phyloP scores from a whole-genome alignment of 2,797 vertebrate genomes.

The Aphelocoma californica region DNA sequence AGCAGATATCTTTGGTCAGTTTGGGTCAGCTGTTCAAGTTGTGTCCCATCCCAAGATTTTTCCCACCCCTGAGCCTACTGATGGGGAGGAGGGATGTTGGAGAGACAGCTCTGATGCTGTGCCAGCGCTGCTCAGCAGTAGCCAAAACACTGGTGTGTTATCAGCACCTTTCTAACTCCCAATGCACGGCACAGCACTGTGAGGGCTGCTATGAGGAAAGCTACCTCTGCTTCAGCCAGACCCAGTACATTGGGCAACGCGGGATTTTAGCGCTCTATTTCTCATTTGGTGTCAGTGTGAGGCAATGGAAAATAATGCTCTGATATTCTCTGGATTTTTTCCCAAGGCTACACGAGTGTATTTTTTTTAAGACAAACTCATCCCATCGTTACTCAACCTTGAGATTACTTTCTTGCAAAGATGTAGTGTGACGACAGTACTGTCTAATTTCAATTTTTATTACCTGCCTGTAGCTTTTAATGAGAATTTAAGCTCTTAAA shows the following conservation, averaged over 20 bases:
- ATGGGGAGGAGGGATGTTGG: background rate
- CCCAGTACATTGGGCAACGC: background rate
- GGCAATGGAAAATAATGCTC: background rate
- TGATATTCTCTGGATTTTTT: background rate
- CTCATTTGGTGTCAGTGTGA: background rate
- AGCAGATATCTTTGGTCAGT: background rate
- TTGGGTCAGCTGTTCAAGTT: background rate
- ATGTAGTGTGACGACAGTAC: background rate
- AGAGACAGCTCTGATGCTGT: background rate
- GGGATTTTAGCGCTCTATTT: background rate
- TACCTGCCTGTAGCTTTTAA: conserved; percentile 36
- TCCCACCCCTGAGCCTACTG: background rate
- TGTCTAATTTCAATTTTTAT: conserved; percentile 38
- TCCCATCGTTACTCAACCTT: background rate
- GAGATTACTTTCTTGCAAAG: conserved; percentile 32
- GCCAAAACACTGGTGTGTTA: rapidly evolving
- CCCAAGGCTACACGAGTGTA: background rate
- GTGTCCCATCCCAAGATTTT: background rate
- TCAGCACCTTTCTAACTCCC: background rate
- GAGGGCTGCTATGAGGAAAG: background rate
- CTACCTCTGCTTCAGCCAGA: background rate
- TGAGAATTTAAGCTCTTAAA: conserved; percentile 33
- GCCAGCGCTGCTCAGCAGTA: rapidly evolving
- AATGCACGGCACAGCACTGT: too few relatives aligned
- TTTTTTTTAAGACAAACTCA: background rate